Conservation (phyloP, 2,113 vertebrate genomes). For the Gopherus evgoodei region DNA sequence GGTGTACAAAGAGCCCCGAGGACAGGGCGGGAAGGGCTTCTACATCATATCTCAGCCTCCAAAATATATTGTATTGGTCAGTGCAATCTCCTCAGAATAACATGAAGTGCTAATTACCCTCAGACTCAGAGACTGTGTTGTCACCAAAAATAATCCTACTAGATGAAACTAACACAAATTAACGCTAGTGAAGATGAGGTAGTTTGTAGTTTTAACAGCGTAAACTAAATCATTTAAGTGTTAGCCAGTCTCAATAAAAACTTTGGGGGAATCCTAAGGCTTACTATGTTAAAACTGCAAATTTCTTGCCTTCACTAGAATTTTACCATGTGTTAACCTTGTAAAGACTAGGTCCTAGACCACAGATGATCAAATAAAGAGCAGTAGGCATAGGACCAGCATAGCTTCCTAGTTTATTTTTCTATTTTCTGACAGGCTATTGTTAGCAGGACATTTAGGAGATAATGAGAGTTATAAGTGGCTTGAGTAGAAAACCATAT, state of each 20-base stretch:
- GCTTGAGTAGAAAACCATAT: neutral
- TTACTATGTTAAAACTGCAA: neutral
- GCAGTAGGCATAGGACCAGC: neutral
- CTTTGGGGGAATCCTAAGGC: accelerated
- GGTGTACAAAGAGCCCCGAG: neutral
- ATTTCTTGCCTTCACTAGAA: neutral
- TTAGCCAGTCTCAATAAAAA: neutral
- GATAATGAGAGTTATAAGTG: constrained; percentile 42
- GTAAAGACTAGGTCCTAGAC: neutral
- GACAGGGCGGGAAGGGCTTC: neutral
- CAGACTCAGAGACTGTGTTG: neutral
- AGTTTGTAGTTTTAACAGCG: neutral
- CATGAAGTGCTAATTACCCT: neutral
- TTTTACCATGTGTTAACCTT: neutral
- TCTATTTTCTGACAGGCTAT: constrained; percentile 14
- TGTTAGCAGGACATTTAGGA: constrained; percentile 38
- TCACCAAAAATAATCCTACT: neutral
- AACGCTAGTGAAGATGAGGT: neutral
- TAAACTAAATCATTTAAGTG: neutral
- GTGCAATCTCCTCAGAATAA: neutral
- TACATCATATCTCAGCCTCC: neutral
- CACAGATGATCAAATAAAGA: neutral
- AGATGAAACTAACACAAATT: neutral
- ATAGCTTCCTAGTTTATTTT: neutral
- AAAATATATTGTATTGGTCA: neutral